phyloP scores from a whole-genome alignment of 2,888 invertebrate species.

The Xanthia icteritia region DNA sequence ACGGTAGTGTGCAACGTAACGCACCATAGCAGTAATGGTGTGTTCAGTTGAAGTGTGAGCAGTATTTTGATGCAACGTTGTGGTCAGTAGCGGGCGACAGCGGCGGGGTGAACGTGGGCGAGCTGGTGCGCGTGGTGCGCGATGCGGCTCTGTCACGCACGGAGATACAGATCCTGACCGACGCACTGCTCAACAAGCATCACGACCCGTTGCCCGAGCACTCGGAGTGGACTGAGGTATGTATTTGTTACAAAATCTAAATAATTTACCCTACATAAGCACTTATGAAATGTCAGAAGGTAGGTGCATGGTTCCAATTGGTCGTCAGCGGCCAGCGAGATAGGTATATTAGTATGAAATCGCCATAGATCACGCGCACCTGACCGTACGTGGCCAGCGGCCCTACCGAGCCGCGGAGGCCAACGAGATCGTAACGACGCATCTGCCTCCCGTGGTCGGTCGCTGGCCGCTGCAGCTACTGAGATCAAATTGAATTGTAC shows the following conservation, averaged over 20 bases:
- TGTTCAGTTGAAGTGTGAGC: background rate
- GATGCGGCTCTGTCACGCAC: conserved; percentile 95
- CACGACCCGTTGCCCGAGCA: conserved; percentile 94
- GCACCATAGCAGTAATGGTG: background rate
- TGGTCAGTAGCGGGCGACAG: conserved; percentile 91
- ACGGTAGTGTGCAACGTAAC: too few species aligned
- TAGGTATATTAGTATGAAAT: too few species aligned
- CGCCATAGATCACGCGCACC: too few species aligned
- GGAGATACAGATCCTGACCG: conserved; percentile 97
- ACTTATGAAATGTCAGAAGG: background rate
- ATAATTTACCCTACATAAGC: background rate
- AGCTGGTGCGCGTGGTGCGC: conserved; percentile 93
- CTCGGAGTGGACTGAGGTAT: conserved; percentile 96
- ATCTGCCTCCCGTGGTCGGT: too few species aligned
- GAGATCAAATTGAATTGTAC: too few species aligned
- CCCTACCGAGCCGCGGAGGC: too few species aligned
- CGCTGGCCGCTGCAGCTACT: too few species aligned
- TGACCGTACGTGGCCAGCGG: too few species aligned
- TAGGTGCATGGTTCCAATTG: background rate
- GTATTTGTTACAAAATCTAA: background rate
- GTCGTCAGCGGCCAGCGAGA: too few species aligned
- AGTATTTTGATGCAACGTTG: conserved; percentile 9
- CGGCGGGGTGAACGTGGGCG: conserved; percentile 92
- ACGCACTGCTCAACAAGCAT: conserved; percentile 96
- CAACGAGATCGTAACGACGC: too few species aligned